These are phyloP conservation scores for Chiridota heheva DNA, from an alignment of 35 echinoderm and acorn worm genomes.

Conservation along the genomic window DNA sequence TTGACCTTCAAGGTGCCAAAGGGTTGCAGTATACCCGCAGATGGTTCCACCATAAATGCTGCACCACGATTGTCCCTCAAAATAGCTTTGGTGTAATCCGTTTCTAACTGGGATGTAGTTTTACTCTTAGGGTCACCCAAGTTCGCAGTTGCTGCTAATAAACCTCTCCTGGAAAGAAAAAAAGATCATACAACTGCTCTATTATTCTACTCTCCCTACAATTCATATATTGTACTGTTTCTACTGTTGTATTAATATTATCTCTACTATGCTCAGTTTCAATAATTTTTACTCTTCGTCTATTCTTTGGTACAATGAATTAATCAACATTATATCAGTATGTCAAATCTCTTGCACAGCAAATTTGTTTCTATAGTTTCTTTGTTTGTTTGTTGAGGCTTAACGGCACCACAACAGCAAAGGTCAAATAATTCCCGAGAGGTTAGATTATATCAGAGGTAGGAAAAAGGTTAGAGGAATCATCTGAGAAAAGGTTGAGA, in stretches of 20 bases:
- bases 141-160: constrained; percentile 77
- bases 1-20: constrained; percentile 67
- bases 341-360: no score
- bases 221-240: background rate
- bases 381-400: no score
- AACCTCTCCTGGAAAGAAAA: constrained; percentile 44
- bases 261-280: background rate
- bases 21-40: constrained; percentile 64
- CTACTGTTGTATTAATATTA: background rate
- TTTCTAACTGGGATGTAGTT: constrained; percentile 51
- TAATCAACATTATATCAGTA: no score
- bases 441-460: no score
- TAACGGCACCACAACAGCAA: no score
- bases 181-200: background rate
- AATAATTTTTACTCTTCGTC: no score
- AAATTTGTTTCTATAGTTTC: no score
- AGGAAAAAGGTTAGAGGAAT: no score
- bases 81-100: constrained; percentile 88
- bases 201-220: background rate
- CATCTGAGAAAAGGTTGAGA: no score
- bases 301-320: no score
- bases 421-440: no score
- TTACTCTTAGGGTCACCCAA: constrained; percentile 87
- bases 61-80: constrained; percentile 67
- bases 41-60: constrained; percentile 88